Base-by-base conservation (phyloP, 1,140 invertebrate species). In the Drosophila sulfurigaster region DNA sequence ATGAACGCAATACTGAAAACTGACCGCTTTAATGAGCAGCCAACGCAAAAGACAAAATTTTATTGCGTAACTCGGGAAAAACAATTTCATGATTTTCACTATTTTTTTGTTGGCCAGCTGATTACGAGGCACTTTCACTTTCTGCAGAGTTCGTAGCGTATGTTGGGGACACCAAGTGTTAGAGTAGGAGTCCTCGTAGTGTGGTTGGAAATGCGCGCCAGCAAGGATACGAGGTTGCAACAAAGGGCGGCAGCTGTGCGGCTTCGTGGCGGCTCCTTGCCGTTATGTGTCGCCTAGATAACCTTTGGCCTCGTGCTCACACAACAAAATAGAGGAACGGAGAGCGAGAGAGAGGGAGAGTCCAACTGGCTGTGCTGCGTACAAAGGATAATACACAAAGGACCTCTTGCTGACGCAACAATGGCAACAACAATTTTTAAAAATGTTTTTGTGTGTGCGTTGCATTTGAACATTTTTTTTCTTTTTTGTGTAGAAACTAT, bases 371-470 rank as follows among this genome's bases (percentile, higher is more conserved):
- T 81, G 75, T 74, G 63, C 51, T 64, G 60, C 30, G 69, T 60
- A 87, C 83, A 87, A 87, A 88, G 79, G 83, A 87, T 88, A 88
- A 80, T 88, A 83, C 83, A 89, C 83, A 88, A 88, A 89, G 78
- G 85, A 89, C 69, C 65, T 63, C 65, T 62, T 35, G 72, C 85
- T 89, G 82, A 87, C 82, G 88, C 70, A 87, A 91, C 87, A 91
- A 91, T 91, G 73, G 87, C 75, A 77, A 91, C 43, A 63, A 51
- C 43, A 79, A 70, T 91, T 91, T 86, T 83, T 79, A 85, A 85
- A 87, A 88, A 58, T 75, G 62, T 81, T 81, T 89, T 74, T 71
- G 46, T 67, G 64, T 63, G 48, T 51, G 15, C 35, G 32, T 28
- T 45, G 16, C 58, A 51, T 59, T 59, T 57, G 46, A 71, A 54